Conservation (phyloP, 2,113 vertebrate species). For the Neolamprologus brichardi region DNA sequence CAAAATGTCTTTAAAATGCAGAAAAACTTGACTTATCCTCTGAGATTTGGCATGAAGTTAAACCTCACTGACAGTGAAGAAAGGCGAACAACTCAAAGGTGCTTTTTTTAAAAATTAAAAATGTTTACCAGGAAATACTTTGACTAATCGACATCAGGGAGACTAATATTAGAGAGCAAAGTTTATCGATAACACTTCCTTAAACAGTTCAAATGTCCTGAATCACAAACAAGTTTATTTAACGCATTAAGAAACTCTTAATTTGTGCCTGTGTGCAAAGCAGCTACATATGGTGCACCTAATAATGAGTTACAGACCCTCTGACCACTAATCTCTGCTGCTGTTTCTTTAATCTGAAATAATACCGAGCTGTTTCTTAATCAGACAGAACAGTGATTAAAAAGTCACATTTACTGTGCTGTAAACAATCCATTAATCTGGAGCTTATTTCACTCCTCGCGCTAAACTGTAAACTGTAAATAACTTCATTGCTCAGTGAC, state of each 20-base stretch:
- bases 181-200: not conserved
- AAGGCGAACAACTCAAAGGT: rapidly evolving
- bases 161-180: not conserved
- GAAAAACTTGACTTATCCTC: not conserved
- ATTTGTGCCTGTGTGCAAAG: not conserved
- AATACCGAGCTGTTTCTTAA: not conserved
- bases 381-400: not conserved
- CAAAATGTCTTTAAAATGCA: not conserved
- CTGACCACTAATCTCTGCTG: not conserved
- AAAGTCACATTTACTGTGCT: not conserved
- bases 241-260: no score
- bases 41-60: not conserved
- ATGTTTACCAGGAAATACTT: rapidly evolving
- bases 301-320: not conserved
- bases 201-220: not conserved
- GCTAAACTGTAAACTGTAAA: not conserved
- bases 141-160: not conserved
- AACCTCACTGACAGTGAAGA: not conserved
- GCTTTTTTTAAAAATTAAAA: not conserved
- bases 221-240: not conserved
- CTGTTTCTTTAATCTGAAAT: not conserved
- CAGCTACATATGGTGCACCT: not conserved
- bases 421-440: not conserved
- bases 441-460: not conserved
- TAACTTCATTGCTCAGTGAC: not conserved